A percentile compares a stretch with the other conserved stretches of the same genome.
phyloP scores from a whole-genome alignment of 2,888 invertebrate species.

The Proisotoma minuta region DNA sequence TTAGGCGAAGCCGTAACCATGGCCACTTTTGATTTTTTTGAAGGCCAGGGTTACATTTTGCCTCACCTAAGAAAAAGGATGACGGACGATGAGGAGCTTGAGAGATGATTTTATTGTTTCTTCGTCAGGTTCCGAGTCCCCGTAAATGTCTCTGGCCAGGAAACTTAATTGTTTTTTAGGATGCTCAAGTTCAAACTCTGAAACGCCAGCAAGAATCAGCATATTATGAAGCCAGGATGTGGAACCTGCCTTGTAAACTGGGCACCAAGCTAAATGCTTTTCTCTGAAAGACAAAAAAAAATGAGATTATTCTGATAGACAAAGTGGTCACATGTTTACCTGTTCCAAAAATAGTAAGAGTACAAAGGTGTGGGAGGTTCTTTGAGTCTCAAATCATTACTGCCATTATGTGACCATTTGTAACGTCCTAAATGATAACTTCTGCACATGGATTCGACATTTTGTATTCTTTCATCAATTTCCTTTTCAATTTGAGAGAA shows the following conservation, averaged over 20 bases:
- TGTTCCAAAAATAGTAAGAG: conserved; percentile 53
- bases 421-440: conserved; percentile 52
- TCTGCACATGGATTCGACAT: conserved; percentile 50
- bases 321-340: conserved; percentile 47
- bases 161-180: conserved; percentile 49
- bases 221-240: conserved; percentile 91
- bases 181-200: conserved; percentile 49
- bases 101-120: conserved; percentile 52
- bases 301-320: too few species aligned
- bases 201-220: conserved; percentile 72
- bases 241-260: conserved; percentile 78
- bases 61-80: too few species aligned
- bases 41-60: too few species aligned
- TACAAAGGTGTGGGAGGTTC: conserved; percentile 55
- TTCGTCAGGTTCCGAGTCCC: conserved; percentile 51
- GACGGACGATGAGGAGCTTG: conserved; percentile 58
- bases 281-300: conserved; percentile 47
- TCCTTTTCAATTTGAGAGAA: conserved; percentile 55
- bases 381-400: conserved; percentile 48
- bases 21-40: too few species aligned
- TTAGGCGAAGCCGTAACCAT: too few species aligned
- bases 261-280: conserved; percentile 65
- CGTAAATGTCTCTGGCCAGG: conserved; percentile 50
- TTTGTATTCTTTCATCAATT: conserved; percentile 52
- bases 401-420: conserved; percentile 40